A percentile compares a stretch with the other conserved stretches of the same genome.
These are phyloP conservation scores for Rhea americana DNA, from an alignment of 2,113 vertebrate species.

Conservation along the genomic window DNA sequence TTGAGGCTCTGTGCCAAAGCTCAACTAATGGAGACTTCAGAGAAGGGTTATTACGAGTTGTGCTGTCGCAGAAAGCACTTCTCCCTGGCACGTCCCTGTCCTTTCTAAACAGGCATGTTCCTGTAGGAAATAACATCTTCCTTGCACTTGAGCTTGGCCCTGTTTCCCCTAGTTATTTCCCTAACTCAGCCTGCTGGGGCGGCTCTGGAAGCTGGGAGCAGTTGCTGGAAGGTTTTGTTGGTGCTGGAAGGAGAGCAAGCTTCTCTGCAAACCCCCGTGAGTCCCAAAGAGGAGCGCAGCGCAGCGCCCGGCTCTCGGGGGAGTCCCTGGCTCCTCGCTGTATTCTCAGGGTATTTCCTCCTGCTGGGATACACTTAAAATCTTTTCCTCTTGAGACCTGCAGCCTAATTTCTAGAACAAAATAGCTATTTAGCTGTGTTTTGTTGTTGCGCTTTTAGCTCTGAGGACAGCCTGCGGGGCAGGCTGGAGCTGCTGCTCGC, in stretches of 20 bases:
- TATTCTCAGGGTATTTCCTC: neutral
- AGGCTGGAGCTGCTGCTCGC: neutral
- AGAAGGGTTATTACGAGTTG: rapidly evolving
- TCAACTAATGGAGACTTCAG: neutral
- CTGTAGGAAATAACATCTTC: neutral
- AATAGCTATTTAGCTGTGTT: neutral
- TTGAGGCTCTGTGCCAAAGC: neutral
- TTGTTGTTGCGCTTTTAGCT: too few relatives aligned
- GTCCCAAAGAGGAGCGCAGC: too few relatives aligned
- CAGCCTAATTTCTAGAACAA: neutral
- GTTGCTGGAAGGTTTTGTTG: neutral
- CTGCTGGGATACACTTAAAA: too few relatives aligned
- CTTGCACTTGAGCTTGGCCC: neutral
- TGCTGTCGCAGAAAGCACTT: rapidly evolving
- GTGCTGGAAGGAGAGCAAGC: neutral
- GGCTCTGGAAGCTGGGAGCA: neutral
- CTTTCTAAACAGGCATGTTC: neutral
- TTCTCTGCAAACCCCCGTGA: neutral
- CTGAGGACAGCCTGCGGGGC: too few relatives aligned
- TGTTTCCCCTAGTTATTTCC: neutral
- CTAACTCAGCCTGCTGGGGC: rapidly evolving
- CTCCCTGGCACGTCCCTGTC: too few relatives aligned
- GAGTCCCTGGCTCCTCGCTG: neutral
- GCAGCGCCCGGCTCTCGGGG: too few relatives aligned
- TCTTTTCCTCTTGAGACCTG: neutral